Evolutionary conservation across 2,888 invertebrate genomes (phyloP).

Genomic region (Callinectes sapidus): DNA sequence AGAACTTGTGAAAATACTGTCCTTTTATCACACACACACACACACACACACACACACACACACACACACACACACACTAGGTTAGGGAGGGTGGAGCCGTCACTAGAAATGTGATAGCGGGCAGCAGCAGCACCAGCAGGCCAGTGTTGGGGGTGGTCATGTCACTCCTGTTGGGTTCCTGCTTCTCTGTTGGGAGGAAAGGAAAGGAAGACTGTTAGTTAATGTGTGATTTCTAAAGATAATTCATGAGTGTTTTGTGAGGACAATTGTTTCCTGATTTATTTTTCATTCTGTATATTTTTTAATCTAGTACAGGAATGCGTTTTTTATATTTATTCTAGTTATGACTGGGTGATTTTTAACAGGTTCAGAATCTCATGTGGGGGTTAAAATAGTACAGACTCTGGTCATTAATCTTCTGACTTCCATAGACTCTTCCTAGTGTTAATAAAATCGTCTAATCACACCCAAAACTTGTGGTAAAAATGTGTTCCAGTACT

Average conservation of each 20-base stretch:
- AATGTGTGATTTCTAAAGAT: not conserved
- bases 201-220: not conserved
- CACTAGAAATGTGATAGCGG: not conserved
- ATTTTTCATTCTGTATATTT: not conserved
- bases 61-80: not conserved
- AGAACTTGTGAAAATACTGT: no score
- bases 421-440: no score
- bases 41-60: not conserved
- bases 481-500: no score
- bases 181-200: not conserved
- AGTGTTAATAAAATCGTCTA: no score
- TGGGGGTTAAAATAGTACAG: no score
- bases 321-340: no score
- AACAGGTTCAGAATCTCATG: no score
- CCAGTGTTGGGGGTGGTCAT: not conserved
- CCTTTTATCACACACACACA: not conserved
- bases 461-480: no score
- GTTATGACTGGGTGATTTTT: no score
- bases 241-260: no score
- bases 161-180: not conserved
- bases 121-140: conserved; percentile 1
- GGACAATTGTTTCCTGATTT: not conserved
- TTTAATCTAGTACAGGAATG: no score
- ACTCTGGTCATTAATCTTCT: no score
- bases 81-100: not conserved